Evolutionary conservation across 2,888 invertebrate species (phyloP), one percentile per base, ranked within the genome.

Genomic region (Oeneis ivallda): DNA sequence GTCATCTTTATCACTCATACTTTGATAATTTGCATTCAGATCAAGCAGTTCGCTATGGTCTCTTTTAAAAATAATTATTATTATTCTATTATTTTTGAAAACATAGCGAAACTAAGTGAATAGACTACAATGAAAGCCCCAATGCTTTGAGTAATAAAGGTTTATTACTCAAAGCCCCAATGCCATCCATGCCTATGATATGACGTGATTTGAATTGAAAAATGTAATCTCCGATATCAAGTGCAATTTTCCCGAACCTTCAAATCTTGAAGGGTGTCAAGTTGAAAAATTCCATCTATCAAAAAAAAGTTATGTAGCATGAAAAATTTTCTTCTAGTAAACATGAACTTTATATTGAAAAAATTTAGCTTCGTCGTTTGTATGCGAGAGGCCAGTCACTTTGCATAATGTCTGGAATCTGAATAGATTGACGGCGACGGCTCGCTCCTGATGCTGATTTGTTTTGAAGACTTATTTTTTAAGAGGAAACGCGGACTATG

Each of bases 371-470:
- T 19, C 37, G 49, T 47, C 60, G 49, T 60, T 60, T 50, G 60
- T 60, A 60, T 50, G 17, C 60, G 37, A 37, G 49, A 49, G 60
- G 60, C n/a, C 60, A 39, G 60, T 50, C 60, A 50, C 47, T 60
- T 60, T 60, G 60, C 60, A 60, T 60, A 60, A 60, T 50, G 60
- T 47, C 60, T 17, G 47, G 32, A 60, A 47, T 47, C 49, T 47
- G 49, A 50, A 39, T 19, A 60, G 60, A 50, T 60, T 60, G 60
- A 60, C 50, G 60, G 32, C 11, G 34, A 34, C 19, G 58, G 26
- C 19, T 13, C 49, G 17, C 50, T 7, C 19, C 39, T 60, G 49
- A 60, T 39, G 60, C 19, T 47, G 59, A 57, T 34, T 45, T 60
- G 49, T 49, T 60, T 49, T 37, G 32, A 49, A 60, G 37, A 13